Evolutionary conservation across 2,888 invertebrate species (phyloP).

Genomic region (Notocelia uddmanniana): DNA sequence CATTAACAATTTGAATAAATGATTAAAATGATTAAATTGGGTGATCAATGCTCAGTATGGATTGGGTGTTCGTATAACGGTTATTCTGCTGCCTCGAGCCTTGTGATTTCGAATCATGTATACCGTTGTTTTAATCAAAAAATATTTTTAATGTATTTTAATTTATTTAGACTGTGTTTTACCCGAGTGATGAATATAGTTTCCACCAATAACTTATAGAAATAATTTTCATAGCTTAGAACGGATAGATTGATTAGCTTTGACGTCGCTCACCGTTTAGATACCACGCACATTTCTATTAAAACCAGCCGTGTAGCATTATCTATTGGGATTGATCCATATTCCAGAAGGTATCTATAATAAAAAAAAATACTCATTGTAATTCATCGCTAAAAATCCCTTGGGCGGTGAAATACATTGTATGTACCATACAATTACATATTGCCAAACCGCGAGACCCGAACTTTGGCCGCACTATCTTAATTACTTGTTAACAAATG

Average conservation of each 20-base stretch:
- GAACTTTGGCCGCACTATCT: slow-evolving; percentile 47
- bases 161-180: too few species aligned
- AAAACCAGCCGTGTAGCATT: not conserved
- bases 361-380: not conserved
- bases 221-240: not conserved
- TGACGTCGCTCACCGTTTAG: not conserved
- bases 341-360: too few species aligned
- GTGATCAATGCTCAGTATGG: slow-evolving; percentile 14
- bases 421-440: not conserved
- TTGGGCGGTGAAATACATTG: not conserved
- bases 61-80: slow-evolving; percentile 21
- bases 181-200: too few species aligned
- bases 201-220: too few species aligned
- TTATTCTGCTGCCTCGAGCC: not conserved
- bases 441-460: slow-evolving; percentile 8
- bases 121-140: slow-evolving; percentile 20
- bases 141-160: not conserved
- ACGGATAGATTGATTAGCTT: not conserved
- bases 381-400: too few species aligned
- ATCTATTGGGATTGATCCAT: not conserved
- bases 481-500: slow-evolving; percentile 56
- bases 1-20: slow-evolving; percentile 31
- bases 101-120: not conserved
- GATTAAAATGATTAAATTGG: slow-evolving; percentile 20
- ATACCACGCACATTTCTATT: not conserved